Base-by-base conservation (phyloP, 2,888 invertebrate genomes). In the Iphiclides podalirius region DNA sequence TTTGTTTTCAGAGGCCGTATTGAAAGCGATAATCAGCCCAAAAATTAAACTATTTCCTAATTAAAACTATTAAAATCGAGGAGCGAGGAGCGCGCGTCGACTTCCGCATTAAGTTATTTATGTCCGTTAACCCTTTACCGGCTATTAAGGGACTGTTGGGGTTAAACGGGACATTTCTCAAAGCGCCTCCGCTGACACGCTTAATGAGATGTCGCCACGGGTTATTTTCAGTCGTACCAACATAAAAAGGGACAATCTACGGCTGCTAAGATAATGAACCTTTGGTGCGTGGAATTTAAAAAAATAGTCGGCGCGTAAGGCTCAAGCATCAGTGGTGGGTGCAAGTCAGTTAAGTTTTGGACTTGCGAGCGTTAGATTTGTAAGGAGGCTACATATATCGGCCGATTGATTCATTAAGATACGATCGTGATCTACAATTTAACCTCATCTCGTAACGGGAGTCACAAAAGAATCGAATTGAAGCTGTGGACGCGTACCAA, bases 141-240 rank as follows among this genome's bases (percentile, higher is more conserved):
- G 74, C 84, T 84, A 84, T 86, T 86, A 86, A 75, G 70, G 81
- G 83, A 80, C 74, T 65, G 76, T 69, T 60, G 77, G 86, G 87
- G 86, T 87, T 84, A 87, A 87, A 86, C 81, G 84, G 80, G 80
- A 86, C 82, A 86, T 88, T 85, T 84, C 78, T 88, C 87, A 88
- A 83, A 85, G 80, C 82, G n/a, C n/a, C n/a, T n/a, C n/a, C n/a
- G n/a, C n/a, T n/a, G 84, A 83, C 84, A 73, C 69, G 67, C 80
- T 79, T 87, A 88, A 88, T 88, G 88, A 87, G 83, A 84, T 83
- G 85, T 85, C 82, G 79, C 76, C 77, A 73, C 65, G 73, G 70
- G 79, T 67, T 88, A 87, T 88, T 88, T 86, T 83, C 76, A 81
- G 86, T 71, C n/a, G n/a, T n/a, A n/a, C 58, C 63, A 65, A 72